A percentile compares a stretch with the other conserved stretches of the same genome.
These are phyloP conservation scores for Acanthosepion lycidas DNA, from an alignment of 2,888 invertebrate species.

Conservation along the genomic window DNA sequence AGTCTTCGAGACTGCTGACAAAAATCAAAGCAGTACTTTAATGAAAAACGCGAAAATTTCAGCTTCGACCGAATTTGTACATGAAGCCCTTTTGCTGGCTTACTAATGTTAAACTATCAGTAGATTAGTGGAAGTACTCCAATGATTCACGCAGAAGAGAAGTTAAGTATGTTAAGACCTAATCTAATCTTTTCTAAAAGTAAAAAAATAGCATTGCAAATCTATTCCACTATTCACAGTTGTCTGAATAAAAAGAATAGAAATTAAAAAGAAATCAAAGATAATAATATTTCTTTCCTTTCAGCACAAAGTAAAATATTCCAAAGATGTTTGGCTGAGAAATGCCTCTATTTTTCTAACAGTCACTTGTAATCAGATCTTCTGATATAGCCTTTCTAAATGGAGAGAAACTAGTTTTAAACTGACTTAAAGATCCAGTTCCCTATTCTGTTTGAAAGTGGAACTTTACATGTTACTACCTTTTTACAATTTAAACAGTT, in stretches of 20 bases:
- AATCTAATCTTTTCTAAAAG: background rate
- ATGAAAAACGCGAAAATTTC: too few relatives aligned
- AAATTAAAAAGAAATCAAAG: background rate
- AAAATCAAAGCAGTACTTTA: background rate
- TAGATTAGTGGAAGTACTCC: background rate
- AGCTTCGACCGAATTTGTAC: background rate
- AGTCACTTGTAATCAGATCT: background rate
- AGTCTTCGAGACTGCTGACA: background rate
- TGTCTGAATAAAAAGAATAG: background rate
- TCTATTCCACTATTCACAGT: background rate
- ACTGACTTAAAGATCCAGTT: background rate
- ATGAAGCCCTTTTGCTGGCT: background rate
- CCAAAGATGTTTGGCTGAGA: background rate
- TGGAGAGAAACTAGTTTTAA: background rate
- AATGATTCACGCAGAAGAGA: background rate
- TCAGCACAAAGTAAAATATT: background rate
- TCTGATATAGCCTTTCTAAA: background rate
- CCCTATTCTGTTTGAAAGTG: background rate
- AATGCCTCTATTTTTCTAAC: background rate
- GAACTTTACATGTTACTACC: background rate
- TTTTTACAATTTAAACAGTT: background rate
- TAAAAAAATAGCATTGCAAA: background rate
- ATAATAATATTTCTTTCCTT: background rate
- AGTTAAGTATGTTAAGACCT: too few relatives aligned
- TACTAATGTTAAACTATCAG: background rate